Base-by-base conservation (phyloP, 2,113 vertebrate species). In the Promerops cafer region DNA sequence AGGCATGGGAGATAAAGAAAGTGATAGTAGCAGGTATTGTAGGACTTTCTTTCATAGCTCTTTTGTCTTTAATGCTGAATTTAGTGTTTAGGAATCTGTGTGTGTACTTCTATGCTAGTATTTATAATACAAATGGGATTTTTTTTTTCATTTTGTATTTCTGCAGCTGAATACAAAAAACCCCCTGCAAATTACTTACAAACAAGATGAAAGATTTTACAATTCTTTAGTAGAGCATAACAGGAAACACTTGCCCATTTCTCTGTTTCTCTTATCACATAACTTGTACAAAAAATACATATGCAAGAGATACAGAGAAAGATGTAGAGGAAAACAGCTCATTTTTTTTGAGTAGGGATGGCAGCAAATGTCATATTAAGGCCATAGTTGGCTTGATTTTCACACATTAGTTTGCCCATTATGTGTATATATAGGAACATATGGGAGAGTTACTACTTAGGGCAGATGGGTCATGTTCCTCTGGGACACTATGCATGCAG, bases 401-500 rank as follows among this genome's bases (percentile, higher is more conserved):
- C 52, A 54, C 72, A 87, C 37, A 83, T 65, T 86, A 81, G 5
- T 75, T 94, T 93, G 27, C 13, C 33, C 37, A 76, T 86, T 95
- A 60, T 78, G 30, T 57, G 52, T 74, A 31, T 89, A 45, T 85
- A 44, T 40, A 72, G n/a, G 49, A 84, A 81, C 86, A 97, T 90
- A 89, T 91, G 87, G 78, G 83, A 68, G n/a, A 87, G 40, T 79
- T 79, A 83, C 23, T 71, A 71, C 78, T 44, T 75, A 39, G 90
- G 90, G 82, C 96, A 96, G 88, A 97, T 94, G 92, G 90, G 84
- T 93, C 45, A 4, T n/a, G 85, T 21, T 97, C 93, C 90, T 75
- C 72, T 81, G 96, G 90, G 95, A 94, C 66, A 11, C 12, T 30
- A 0, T 24, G 68, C 88, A 53, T 30, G 45, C 71, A 75, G 30